Percentiles rank a stretch among this genome's conserved stretches.
Evolutionary conservation across 2,797 vertebrate species (phyloP).

Genomic region (Trichosurus vulpecula): DNA sequence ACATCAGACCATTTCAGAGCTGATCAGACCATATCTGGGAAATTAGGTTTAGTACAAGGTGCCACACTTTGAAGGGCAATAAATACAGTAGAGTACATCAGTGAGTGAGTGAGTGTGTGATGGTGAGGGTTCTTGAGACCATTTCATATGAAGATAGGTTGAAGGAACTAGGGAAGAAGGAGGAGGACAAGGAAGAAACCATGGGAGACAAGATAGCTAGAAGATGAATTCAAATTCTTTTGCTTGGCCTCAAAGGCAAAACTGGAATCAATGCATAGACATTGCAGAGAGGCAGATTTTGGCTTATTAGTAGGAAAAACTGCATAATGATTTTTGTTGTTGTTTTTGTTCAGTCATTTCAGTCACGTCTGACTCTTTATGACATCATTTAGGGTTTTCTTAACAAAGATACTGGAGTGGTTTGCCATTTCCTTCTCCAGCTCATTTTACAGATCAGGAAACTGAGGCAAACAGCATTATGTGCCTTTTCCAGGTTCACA

Average conservation of each 20-base stretch:
- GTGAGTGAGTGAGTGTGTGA: neutral
- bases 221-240: neutral
- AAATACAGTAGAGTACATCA: neutral
- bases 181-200: neutral
- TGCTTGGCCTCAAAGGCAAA: neutral
- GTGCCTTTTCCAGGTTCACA: neutral
- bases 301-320: neutral
- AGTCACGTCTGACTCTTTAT: neutral
- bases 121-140: neutral
- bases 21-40: neutral
- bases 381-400: neutral
- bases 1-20: too few species aligned
- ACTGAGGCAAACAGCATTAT: neutral
- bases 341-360: neutral
- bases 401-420: neutral
- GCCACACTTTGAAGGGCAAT: neutral
- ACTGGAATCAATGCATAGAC: neutral
- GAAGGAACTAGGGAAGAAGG: neutral
- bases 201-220: neutral
- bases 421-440: neutral
- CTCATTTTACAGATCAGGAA: neutral
- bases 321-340: neutral
- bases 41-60: neutral
- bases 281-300: neutral
- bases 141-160: neutral